Base-by-base conservation (phyloP, 2,113 vertebrate species). In the Apistogramma diplotaenia region DNA sequence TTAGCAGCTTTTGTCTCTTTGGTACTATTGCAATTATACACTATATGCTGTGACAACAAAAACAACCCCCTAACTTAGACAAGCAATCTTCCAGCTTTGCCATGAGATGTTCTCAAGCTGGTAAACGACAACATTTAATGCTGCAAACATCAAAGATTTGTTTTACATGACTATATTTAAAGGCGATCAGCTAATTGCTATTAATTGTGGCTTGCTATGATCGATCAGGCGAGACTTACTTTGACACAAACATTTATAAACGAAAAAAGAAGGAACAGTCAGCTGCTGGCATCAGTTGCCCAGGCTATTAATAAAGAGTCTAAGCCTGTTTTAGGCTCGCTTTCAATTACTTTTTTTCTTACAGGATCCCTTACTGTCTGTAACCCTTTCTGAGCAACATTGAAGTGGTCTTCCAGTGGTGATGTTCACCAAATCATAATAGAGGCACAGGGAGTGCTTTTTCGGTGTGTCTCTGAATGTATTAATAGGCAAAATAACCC, bases 381-480 rank as follows among this genome's bases (percentile, higher is more conserved):
- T 59, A 3, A 57, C 33, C 49, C 60, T 77, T 71, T 2, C 4
- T 54, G 58, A 46, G 72, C 4, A 79, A 61, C 76, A 25, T 49
- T 80, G 58, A 59, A 58, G 43, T 62, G 40, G 88, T 93, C 89
- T 92, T 93, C 89, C 91, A 89, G 61, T 23, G 59, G 73, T 84
- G 81, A 61, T 35, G 18, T 79, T 76, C 81, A 89, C 82, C 58
- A 70, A 85, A 85, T 80, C 76, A 81, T 58, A 15, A 78, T 5
- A 29, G 49, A 40, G 49, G 72, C 35, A 78, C 40, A 4, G 65
- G 18, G 74, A 73, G 75, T 76, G 29, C 18, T 84, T 79, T 58
- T 56, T 43, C 54, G 15, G 49, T 27, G 55, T 58, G 27, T 76
- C 25, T 79, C 73, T 89, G 87, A 92, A 91, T 92, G 87, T 92